Evolutionary conservation across 2,888 invertebrate genomes (phyloP).

Genomic region (Dichetophora obliterata): DNA sequence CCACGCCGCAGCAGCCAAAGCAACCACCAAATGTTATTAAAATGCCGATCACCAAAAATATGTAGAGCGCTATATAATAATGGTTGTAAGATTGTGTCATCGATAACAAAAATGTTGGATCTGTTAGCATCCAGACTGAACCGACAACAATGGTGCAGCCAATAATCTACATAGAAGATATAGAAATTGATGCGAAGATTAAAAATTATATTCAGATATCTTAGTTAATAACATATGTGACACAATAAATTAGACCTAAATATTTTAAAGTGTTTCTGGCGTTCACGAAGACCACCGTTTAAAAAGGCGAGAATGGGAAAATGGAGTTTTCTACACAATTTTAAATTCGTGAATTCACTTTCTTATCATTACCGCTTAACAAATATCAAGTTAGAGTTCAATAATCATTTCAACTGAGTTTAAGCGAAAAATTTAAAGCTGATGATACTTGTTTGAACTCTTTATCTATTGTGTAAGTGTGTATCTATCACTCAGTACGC

Average conservation of each 20-base stretch:
- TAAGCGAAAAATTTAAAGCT: no score
- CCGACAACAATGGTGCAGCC: slow-evolving; percentile 79
- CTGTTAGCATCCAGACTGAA: slow-evolving; percentile 83
- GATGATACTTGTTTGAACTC: no score
- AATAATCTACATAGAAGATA: slow-evolving; percentile 73
- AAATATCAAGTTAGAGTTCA: no score
- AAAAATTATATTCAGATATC: no score
- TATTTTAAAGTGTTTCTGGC: background rate
- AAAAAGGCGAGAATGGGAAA: no score
- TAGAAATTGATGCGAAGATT: background rate
- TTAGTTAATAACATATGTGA: background rate
- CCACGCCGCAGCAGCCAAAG: slow-evolving; percentile 87
- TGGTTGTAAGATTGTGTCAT: slow-evolving; percentile 72
- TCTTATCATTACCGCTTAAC: background rate
- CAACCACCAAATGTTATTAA: slow-evolving; percentile 82
- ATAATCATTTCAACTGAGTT: no score
- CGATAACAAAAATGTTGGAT: slow-evolving; percentile 80
- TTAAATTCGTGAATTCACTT: background rate
- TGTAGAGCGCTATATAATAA: slow-evolving; percentile 77
- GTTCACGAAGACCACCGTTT: no score
- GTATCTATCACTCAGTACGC: no score
- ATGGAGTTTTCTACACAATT: no score
- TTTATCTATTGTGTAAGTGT: no score
- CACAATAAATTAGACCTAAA: background rate
- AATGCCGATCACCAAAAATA: slow-evolving; percentile 80